Evolutionary conservation across 1,140 invertebrate genomes (phyloP).

Genomic region (Drosophila bifasciata): DNA sequence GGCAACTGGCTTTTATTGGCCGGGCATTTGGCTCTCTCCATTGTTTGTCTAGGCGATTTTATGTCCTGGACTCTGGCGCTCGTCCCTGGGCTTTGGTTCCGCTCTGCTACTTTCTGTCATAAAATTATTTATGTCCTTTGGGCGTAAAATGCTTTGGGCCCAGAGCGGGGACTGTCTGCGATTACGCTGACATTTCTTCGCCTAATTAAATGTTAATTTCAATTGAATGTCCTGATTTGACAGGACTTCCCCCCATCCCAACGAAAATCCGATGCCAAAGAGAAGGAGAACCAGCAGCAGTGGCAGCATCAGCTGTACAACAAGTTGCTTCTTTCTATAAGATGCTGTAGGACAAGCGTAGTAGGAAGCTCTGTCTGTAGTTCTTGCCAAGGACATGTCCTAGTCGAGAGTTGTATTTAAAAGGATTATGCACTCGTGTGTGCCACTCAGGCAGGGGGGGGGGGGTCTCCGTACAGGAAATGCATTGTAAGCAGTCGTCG

Average conservation of each 20-base stretch:
- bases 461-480: conserved; percentile 47
- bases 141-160: conserved; percentile 57
- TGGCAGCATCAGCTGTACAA: background rate
- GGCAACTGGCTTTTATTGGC: conserved; percentile 73
- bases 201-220: conserved; percentile 79
- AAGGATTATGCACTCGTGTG: conserved; percentile 77
- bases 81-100: conserved; percentile 29
- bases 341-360: too few species aligned
- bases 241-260: background rate
- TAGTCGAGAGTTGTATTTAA: conserved; percentile 68
- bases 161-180: conserved; percentile 35
- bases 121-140: conserved; percentile 71
- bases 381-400: conserved; percentile 49
- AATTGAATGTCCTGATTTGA: conserved; percentile 63
- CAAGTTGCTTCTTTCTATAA: conserved; percentile 21
- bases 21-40: conserved; percentile 48
- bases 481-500: conserved; percentile 73
- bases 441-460: conserved; percentile 42
- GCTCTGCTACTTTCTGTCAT: conserved; percentile 52
- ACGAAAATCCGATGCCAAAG: too few species aligned
- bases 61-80: conserved; percentile 39
- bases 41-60: conserved; percentile 49
- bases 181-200: conserved; percentile 55
- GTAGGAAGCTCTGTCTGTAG: conserved; percentile 16
- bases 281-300: too few species aligned